Evolutionary conservation across 2,888 invertebrate species (phyloP).

Genomic region (Helobdella robusta): DNA sequence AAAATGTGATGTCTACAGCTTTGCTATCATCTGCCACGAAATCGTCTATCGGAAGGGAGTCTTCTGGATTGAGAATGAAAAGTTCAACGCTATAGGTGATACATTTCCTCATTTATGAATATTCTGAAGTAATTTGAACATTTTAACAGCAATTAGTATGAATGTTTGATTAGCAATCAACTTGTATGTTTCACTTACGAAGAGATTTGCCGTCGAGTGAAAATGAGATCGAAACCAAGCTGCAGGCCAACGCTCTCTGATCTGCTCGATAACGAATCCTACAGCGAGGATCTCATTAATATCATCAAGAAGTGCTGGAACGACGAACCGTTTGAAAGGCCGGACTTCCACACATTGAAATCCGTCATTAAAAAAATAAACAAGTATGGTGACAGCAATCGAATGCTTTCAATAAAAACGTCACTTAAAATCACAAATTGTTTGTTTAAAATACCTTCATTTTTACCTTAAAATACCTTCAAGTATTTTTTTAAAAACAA

Average conservation of each 20-base stretch:
- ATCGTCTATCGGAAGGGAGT: conserved; percentile 58
- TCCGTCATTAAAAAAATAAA: conserved; percentile 80
- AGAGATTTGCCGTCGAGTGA: too few species aligned
- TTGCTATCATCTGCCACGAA: conserved; percentile 80
- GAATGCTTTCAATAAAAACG: too few species aligned
- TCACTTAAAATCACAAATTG: too few species aligned
- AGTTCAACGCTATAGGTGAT: conserved; percentile 37
- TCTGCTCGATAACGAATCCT: conserved; percentile 31
- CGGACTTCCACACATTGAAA: conserved; percentile 81
- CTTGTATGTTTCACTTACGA: too few species aligned
- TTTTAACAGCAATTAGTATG: too few species aligned
- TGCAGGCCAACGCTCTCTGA: conserved; percentile 64
- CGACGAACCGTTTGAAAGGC: conserved; percentile 79
- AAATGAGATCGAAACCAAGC: conserved; percentile 56
- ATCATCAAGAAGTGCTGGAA: conserved; percentile 87
- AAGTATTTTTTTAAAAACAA: too few species aligned
- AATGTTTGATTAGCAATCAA: too few species aligned
- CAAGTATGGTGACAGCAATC: too few species aligned
- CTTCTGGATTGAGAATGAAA: conserved; percentile 41
- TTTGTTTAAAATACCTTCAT: too few species aligned
- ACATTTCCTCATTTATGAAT: too few species aligned
- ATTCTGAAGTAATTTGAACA: too few species aligned
- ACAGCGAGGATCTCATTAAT: conserved; percentile 58
- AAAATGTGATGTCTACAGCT: conserved; percentile 64
- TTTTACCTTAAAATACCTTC: too few species aligned